Conservation (phyloP, 1,140 invertebrate genomes). For the Micrasema longulum region DNA sequence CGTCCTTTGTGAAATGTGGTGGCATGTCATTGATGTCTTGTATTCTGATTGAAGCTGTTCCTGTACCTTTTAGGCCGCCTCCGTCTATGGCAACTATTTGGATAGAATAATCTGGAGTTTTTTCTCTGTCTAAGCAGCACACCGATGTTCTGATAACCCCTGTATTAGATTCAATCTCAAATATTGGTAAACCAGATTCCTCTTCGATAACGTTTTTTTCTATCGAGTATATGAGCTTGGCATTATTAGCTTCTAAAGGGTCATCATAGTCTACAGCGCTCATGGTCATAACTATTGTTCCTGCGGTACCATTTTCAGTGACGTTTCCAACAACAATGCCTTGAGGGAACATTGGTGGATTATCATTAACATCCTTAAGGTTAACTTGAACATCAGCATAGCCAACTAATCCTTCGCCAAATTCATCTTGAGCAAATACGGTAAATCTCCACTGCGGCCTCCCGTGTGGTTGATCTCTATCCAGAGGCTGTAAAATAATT, state of each 20-base stretch:
- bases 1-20: conserved; percentile 74
- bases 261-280: conserved; percentile 78
- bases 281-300: conserved; percentile 78
- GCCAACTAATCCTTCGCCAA: conserved; percentile 76
- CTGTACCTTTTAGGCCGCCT: conserved; percentile 71
- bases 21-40: conserved; percentile 74
- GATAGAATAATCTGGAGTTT: conserved; percentile 76
- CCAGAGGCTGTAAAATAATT: conserved; percentile 69
- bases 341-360: conserved; percentile 78
- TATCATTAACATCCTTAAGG: conserved; percentile 82
- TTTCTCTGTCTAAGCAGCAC: conserved; percentile 74
- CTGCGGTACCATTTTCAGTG: conserved; percentile 74
- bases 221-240: conserved; percentile 74
- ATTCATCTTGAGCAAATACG: conserved; percentile 79
- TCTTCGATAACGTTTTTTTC: conserved; percentile 80
- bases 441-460: conserved; percentile 81
- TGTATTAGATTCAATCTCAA: conserved; percentile 74
- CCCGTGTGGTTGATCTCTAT: conserved; percentile 79
- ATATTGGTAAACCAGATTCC: conserved; percentile 73
- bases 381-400: conserved; percentile 81
- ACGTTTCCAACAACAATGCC: conserved; percentile 74
- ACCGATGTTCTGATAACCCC: conserved; percentile 75
- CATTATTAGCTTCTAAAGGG: conserved; percentile 74
- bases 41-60: conserved; percentile 72
- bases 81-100: conserved; percentile 75